Base-by-base conservation (phyloP, 92 coral and sea anemone genomes). In the Zoanthus solanderi region DNA sequence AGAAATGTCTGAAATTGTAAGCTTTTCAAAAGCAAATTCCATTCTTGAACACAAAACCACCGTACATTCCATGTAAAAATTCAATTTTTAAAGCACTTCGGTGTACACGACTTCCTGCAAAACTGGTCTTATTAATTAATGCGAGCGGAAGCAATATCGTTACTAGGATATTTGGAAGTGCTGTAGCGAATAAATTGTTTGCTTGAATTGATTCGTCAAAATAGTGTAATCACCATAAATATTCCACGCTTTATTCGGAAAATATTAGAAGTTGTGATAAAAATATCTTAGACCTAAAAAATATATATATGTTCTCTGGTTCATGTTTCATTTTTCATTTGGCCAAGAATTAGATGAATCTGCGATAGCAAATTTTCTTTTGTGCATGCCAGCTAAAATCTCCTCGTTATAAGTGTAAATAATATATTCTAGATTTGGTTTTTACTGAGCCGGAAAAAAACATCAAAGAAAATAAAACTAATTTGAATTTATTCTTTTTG, bases 1-100 rank as follows among this genome's bases (percentile, higher is more conserved):
- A 17, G 85, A 65, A 81, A 67, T 81, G 45, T 81, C 75, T 71
- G 85, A 81, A 67, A 68, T 66, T 28, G 58, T 65, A 4, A 81
- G 60, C 8, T 81, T 81, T 47, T 46, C 85, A 44, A 81, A 30
- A 16, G 85, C 61, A 28, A 66, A 47, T 10, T 81, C 85, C 85
- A 81, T 81, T 60, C 74, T 81, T 28, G 14, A 63, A 5, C 44
- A 63, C 11, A 66, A 50, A 54, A 30, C 45, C 23, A 23, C 58
- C 18, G 44, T 13, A 56, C n/a, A 65, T 13, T 80, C 75, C 85
- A 80, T 58, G 6, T 1, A 44, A 34, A 13, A 0, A 11, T 34
- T 44, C 0, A 1, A 31, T 32, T 29, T 15, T 34, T 37, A 47
- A 14, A 58, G 9, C 31, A 4, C 3, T 63, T 63, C 42, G 42